Conservation (phyloP, 2,888 invertebrate genomes). For the Philopedon plagiatum region DNA sequence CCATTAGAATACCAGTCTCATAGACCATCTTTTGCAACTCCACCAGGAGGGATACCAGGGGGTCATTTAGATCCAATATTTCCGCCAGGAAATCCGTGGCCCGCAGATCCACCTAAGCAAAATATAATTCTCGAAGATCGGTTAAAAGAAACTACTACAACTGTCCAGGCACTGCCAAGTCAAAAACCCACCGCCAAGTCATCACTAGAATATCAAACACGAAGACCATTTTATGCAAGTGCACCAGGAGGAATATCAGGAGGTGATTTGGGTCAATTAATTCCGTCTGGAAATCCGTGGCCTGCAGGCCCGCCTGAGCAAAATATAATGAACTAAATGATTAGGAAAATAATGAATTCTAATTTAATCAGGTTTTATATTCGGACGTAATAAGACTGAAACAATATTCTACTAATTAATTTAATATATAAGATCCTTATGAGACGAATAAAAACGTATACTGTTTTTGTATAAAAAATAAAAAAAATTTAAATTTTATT, state of each 20-base stretch:
- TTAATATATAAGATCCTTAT: not conserved
- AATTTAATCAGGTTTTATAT: too few species aligned
- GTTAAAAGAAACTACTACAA: not conserved
- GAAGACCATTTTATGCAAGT: constrained; percentile 11
- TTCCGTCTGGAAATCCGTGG: constrained; percentile 24
- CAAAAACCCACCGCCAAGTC: constrained; percentile 8
- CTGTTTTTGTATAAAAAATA: too few species aligned
- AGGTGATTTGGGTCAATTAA: constrained; percentile 15
- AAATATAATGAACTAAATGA: constrained; percentile 49
- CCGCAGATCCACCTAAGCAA: not conserved
- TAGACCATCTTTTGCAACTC: constrained; percentile 5
- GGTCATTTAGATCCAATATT: constrained; percentile 20
- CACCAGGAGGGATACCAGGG: not conserved
- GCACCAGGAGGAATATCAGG: not conserved
- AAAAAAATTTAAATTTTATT: too few species aligned
- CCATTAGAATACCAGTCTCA: constrained; percentile 14
- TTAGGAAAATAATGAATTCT: too few species aligned
- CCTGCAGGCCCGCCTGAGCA: not conserved
- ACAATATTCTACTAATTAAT: not conserved
- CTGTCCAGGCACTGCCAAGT: not conserved
- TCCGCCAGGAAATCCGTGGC: constrained; percentile 25
- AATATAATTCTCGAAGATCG: constrained; percentile 49
- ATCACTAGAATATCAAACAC: constrained; percentile 20
- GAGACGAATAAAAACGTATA: too few species aligned
- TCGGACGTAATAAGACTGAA: constrained; percentile 3